Base-by-base conservation (phyloP, 1,140 invertebrate species). In the Drosophila funebris region DNA sequence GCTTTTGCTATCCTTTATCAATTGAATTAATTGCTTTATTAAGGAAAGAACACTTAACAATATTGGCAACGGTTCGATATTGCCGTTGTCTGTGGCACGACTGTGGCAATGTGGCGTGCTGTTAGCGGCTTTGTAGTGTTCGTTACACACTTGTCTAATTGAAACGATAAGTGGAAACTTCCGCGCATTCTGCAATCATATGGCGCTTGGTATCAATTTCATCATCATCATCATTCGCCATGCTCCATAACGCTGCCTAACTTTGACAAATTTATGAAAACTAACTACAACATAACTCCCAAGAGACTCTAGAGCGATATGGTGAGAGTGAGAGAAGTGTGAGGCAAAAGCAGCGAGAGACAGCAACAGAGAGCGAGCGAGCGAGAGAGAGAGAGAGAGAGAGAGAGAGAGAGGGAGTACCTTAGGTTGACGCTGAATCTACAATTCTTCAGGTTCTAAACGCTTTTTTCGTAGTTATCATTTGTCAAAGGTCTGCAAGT, bases 141-240 rank as follows among this genome's bases (percentile, higher is more conserved):
- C 22, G n/a, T 27, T 20, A 46, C 8, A 71, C 70, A 70, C 70
- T 64, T 79, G 70, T 69, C 77, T 79, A 73, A 73, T 77, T 77
- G 74, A 62, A 56, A 54, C 36, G 71, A 82, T 78, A 85, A 85
- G 82, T 85, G 78, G 82, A 87, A 87, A 85, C 82, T 85, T 85
- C 82, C 82, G 78, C 83, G 50, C 82, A 81, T 78, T 85, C 68
- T n/a, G n/a, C 77, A 85, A 81, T 85, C 77, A 87, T 56, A 71
- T 52, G 64, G 44, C 54, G 43, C 36, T 61, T 66, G 71, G 64
- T 84, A 84, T 85, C 82, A 87, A 85, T 85, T 87, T 85, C 82
- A 85, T 79, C 62, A 81, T 66, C 67, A 14, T 16, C 68, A 31
- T 33, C 8, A 41, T 33, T 52, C 22, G 60, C 58, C 67, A 56